These are phyloP conservation scores for Priocnemis perturbator DNA, from an alignment of 2,888 invertebrate species.

Conservation along the genomic window DNA sequence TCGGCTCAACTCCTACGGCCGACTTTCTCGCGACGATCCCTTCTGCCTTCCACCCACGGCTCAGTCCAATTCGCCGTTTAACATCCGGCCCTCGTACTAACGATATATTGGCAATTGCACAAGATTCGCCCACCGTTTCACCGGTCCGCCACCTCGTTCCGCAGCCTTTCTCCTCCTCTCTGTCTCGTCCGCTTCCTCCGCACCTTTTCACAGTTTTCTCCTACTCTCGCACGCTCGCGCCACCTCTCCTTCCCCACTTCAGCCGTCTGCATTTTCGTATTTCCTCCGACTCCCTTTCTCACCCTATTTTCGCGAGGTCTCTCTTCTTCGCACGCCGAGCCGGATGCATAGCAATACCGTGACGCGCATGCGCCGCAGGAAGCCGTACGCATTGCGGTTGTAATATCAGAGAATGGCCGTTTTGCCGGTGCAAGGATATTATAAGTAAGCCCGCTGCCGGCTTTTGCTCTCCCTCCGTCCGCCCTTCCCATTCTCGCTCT, in stretches of 20 bases:
- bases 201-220: background rate
- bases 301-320: background rate
- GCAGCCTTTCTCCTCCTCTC: constrained; percentile 19
- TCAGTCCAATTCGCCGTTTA: constrained; percentile 56
- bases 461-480: constrained; percentile 4
- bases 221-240: background rate
- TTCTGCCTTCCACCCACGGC: background rate
- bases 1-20: constrained; percentile 1
- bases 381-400: constrained; percentile 72
- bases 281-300: constrained; percentile 1
- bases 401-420: constrained; percentile 63
- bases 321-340: constrained; percentile 31
- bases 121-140: constrained; percentile 46
- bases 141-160: constrained; percentile 22
- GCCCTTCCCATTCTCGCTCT: constrained; percentile 12
- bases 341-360: constrained; percentile 61
- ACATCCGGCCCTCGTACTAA: constrained; percentile 63
- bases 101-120: constrained; percentile 67
- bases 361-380: constrained; percentile 61
- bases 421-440: constrained; percentile 58
- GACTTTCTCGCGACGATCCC: background rate
- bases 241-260: background rate
- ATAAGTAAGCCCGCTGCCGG: constrained; percentile 49
- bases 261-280: constrained; percentile 8
- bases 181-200: constrained; percentile 2